These are phyloP conservation scores for Coreoperca whiteheadi DNA, from an alignment of 2,113 vertebrate species.

Conservation along the genomic window DNA sequence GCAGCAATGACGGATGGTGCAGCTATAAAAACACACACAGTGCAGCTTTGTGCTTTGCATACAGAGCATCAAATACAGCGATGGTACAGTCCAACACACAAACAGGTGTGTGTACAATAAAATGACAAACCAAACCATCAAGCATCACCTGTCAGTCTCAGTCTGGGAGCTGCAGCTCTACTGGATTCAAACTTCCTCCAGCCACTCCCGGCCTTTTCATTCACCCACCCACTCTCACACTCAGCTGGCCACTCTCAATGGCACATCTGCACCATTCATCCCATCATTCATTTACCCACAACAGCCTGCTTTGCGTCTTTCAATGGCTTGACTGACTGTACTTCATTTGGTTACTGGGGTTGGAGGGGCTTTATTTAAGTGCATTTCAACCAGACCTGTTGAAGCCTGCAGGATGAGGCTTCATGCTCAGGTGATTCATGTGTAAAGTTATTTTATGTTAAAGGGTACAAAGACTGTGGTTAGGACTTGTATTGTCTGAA, in stretches of 20 bases:
- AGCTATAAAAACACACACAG: not conserved
- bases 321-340: conserved; percentile 3
- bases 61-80: not conserved
- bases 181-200: conserved; percentile 47
- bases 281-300: conserved; percentile 35
- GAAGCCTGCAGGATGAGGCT: conserved; percentile 46
- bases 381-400: conserved; percentile 41
- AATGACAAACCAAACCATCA: not conserved
- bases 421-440: not conserved
- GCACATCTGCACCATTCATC: conserved; percentile 70
- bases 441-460: conserved; percentile 33
- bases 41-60: conserved; percentile 17
- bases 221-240: conserved; percentile 27
- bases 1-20: not conserved
- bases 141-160: conserved; percentile 30
- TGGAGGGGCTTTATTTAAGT: not conserved
- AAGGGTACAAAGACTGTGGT: conserved; percentile 20
- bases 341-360: conserved; percentile 12
- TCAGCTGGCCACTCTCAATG: conserved; percentile 34
- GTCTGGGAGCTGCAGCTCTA: conserved; percentile 14
- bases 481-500: conserved; percentile 11
- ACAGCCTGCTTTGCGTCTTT: conserved; percentile 22
- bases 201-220: conserved; percentile 57
- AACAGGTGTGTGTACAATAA: conserved; percentile 27
- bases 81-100: not conserved